phyloP scores from a whole-genome alignment of 2,888 invertebrate genomes.

The Oscheius sp. region DNA sequence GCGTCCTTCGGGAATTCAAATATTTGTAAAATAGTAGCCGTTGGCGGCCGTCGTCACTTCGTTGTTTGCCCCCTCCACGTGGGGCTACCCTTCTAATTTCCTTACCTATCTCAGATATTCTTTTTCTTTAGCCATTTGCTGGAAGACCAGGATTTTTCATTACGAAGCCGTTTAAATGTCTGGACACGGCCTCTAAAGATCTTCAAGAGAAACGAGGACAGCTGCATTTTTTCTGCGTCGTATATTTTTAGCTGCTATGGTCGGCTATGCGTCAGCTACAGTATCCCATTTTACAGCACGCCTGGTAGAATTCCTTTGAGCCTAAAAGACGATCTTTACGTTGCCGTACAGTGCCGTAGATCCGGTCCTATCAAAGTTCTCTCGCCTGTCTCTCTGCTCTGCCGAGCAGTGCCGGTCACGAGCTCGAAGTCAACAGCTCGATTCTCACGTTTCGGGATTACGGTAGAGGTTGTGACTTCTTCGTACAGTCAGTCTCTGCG shows the following conservation, averaged over 20 bases:
- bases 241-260: too few relatives aligned
- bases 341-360: slow-evolving; percentile 5
- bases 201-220: too few relatives aligned
- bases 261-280: too few relatives aligned
- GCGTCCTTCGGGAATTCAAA: slow-evolving; percentile 36
- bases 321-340: neutral
- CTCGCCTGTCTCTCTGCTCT: neutral
- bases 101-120: neutral
- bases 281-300: too few relatives aligned
- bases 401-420: slow-evolving; percentile 29
- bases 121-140: too few relatives aligned
- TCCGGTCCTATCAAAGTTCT: slow-evolving; percentile 31
- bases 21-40: slow-evolving; percentile 39
- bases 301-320: too few relatives aligned
- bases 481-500: slow-evolving; percentile 34
- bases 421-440: slow-evolving; percentile 32
- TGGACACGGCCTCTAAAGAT: too few relatives aligned
- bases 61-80: slow-evolving; percentile 21
- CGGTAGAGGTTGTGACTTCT: slow-evolving; percentile 26
- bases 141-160: too few relatives aligned
- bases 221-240: too few relatives aligned
- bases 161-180: too few relatives aligned
- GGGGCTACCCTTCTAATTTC: slow-evolving; percentile 9
- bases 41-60: slow-evolving; percentile 29
- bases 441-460: slow-evolving; percentile 33